A percentile compares a stretch with the other conserved stretches of the same genome.
phyloP scores from a whole-genome alignment of 2,797 vertebrate genomes.

The Fundulus diaphanus region DNA sequence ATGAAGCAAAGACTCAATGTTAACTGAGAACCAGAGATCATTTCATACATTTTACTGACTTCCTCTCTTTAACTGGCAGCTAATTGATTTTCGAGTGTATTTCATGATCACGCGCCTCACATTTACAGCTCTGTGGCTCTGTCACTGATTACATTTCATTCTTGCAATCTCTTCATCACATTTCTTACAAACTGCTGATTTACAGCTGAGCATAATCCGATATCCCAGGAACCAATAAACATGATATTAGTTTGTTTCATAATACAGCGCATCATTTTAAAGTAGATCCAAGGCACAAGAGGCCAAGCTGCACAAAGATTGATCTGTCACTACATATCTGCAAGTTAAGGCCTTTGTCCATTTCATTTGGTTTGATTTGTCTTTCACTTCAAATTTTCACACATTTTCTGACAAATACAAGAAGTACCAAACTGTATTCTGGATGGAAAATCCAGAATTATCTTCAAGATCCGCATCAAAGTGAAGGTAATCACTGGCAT shows the following conservation, averaged over 20 bases:
- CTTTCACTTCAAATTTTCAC: background rate
- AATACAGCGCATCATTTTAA: background rate
- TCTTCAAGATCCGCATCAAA: background rate
- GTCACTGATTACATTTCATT: conserved; percentile 21
- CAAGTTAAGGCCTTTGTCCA: background rate
- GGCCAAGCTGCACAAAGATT: background rate
- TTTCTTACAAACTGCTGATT: conserved; percentile 3
- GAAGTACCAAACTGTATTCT: background rate
- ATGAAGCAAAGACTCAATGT: conserved; percentile 1
- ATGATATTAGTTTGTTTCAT: background rate
- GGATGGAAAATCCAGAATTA: background rate
- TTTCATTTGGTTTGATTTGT: background rate
- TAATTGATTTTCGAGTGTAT: conserved; percentile 23
- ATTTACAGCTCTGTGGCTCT: conserved; percentile 14
- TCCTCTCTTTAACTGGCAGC: conserved; percentile 8
- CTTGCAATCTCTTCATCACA: conserved; percentile 12
- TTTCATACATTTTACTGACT: background rate
- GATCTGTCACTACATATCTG: background rate
- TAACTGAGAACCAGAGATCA: background rate
- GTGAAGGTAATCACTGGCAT: background rate
- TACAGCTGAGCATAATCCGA: conserved; percentile 8
- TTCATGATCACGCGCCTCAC: conserved; percentile 23
- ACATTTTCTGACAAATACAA: background rate
- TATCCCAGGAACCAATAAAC: conserved; percentile 2
- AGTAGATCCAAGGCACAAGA: background rate